Evolutionary conservation across 2,888 invertebrate species (phyloP).

Genomic region (Sialis fuliginosa): DNA sequence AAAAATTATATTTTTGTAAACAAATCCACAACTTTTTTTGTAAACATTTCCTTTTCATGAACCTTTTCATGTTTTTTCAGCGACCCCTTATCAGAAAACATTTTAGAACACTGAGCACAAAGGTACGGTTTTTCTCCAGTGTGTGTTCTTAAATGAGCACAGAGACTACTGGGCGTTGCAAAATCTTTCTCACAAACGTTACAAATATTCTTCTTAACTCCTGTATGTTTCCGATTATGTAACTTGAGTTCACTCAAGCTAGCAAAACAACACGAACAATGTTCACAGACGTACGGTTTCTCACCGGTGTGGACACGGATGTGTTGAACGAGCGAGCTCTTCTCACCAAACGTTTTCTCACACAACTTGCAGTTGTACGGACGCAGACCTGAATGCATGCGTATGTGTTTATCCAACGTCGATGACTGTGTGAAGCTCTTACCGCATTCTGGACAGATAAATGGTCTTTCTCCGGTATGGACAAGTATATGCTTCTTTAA

Average conservation of each 20-base stretch:
- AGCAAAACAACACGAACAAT: conserved; percentile 14
- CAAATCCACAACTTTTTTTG: no score
- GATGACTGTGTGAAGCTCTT: conserved; percentile 18
- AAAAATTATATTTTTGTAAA: no score
- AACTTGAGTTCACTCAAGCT: conserved; percentile 14
- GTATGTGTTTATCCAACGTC: conserved; percentile 15
- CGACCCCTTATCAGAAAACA: conserved; percentile 14
- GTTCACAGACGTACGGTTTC: conserved; percentile 14
- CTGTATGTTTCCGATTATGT: conserved; percentile 15
- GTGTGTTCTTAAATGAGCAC: conserved; percentile 16
- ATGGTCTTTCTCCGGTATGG: conserved; percentile 18
- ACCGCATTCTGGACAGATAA: conserved; percentile 16
- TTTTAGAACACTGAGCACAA: conserved; percentile 12
- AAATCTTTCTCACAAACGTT: conserved; percentile 16
- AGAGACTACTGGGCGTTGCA: conserved; percentile 15
- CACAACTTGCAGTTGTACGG: conserved; percentile 15
- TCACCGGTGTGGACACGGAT: conserved; percentile 15
- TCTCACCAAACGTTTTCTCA: conserved; percentile 12
- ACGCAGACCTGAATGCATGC: conserved; percentile 14
- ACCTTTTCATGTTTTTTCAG: conserved; percentile 14
- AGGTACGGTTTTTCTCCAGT: conserved; percentile 17
- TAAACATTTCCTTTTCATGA: conserved; percentile 6
- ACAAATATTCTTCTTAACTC: conserved; percentile 15
- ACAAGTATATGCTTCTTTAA: conserved; percentile 17
- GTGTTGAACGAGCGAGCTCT: conserved; percentile 14